These are phyloP conservation scores for Merops nubicus DNA, from an alignment of 2,113 vertebrate genomes.

Conservation along the genomic window DNA sequence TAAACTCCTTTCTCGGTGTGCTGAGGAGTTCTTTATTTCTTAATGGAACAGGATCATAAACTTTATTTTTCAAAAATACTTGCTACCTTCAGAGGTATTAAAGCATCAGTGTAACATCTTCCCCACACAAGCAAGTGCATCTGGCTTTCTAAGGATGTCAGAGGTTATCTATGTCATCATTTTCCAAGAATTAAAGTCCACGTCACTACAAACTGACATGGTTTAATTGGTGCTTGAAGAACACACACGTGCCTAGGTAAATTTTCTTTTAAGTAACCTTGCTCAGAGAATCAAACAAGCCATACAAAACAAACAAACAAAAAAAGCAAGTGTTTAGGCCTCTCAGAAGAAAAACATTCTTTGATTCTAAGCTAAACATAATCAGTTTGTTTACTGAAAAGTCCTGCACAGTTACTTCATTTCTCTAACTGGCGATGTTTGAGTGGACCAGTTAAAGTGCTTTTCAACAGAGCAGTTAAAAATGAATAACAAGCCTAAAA, in stretches of 20 bases:
- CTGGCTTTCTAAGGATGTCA: background rate
- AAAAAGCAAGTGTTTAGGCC: background rate
- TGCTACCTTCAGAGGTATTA: background rate
- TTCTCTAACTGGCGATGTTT: background rate
- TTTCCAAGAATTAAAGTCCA: background rate
- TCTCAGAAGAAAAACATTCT: background rate
- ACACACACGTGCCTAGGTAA: background rate
- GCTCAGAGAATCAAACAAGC: background rate
- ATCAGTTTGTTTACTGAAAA: background rate
- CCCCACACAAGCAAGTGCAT: background rate
- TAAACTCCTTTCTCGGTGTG: background rate
- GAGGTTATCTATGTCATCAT: background rate
- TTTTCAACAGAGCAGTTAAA: background rate
- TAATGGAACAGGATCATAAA: background rate
- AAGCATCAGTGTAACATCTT: background rate
- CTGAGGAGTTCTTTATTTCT: background rate
- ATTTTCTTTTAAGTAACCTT: background rate
- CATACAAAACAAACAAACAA: background rate
- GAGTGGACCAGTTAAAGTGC: background rate
- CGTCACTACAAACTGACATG: fast-evolving
- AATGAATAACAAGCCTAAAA: slow-evolving; percentile 1
- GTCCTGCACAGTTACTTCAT: background rate
- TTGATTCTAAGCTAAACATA: background rate
- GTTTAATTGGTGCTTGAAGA: background rate
- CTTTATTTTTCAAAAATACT: background rate